phyloP scores from a whole-genome alignment of 2,113 vertebrate species.

The Lynx canadensis region DNA sequence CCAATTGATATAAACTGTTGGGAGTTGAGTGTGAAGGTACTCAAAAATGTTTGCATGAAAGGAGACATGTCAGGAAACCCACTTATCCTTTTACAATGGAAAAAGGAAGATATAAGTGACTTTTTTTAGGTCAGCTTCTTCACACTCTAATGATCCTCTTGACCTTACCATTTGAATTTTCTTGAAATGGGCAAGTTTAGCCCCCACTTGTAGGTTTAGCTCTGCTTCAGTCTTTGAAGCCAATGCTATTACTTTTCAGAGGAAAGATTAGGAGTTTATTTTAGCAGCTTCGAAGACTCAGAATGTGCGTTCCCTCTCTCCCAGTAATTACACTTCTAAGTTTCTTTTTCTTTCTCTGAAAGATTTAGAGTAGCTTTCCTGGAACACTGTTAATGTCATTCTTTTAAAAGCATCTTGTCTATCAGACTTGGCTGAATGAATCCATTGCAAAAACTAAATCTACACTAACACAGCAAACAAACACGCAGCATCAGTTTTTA shows the following conservation, averaged over 20 bases:
- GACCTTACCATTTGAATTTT: slow-evolving; percentile 45
- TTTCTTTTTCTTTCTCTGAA: slow-evolving; percentile 43
- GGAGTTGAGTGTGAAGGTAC: not conserved
- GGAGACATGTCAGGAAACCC: not conserved
- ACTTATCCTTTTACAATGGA: not conserved
- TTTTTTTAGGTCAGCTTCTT: slow-evolving; percentile 18
- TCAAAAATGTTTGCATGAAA: not conserved
- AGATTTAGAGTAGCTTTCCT: slow-evolving; percentile 5
- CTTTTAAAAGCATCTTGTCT: not conserved
- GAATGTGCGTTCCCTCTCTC: not conserved
- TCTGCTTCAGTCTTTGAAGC: not conserved
- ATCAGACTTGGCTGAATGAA: slow-evolving; percentile 31
- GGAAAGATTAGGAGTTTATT: not conserved
- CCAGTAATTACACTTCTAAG: not conserved
- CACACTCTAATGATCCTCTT: not conserved
- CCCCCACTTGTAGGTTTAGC: not conserved
- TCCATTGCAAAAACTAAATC: slow-evolving; percentile 20
- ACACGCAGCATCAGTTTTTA: not conserved
- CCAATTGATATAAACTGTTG: not conserved
- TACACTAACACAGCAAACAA: slow-evolving; percentile 33
- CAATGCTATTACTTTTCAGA: not conserved
- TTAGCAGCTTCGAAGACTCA: not conserved
- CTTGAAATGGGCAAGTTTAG: not conserved
- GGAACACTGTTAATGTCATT: not conserved
- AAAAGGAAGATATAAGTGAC: not conserved